Conservation (phyloP, 2,888 invertebrate species). For the Abrostola tripartita region DNA sequence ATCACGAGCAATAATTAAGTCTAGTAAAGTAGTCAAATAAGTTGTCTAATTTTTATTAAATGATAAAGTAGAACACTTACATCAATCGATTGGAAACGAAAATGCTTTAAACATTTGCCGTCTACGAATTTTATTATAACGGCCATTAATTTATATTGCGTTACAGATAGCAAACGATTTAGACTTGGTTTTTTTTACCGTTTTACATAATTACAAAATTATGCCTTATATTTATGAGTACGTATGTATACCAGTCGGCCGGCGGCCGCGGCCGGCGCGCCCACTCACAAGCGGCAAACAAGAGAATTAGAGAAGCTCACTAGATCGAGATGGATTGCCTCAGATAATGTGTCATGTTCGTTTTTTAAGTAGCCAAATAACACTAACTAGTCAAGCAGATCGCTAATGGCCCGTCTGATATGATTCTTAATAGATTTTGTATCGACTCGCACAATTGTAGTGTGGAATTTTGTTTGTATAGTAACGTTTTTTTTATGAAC, state of each 20-base stretch:
- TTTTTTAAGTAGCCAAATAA: slow-evolving; percentile 78
- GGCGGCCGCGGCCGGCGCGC: slow-evolving; percentile 72
- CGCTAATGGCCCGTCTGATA: slow-evolving; percentile 74
- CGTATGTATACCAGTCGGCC: slow-evolving; percentile 55
- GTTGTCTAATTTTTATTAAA: slow-evolving; percentile 72
- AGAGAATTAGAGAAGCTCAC: slow-evolving; percentile 77
- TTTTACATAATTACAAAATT: slow-evolving; percentile 87
- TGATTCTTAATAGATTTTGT: slow-evolving; percentile 59
- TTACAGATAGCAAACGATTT: slow-evolving; percentile 84
- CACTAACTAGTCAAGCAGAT: slow-evolving; percentile 71
- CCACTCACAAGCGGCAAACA: slow-evolving; percentile 75
- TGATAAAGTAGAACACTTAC: slow-evolving; percentile 78
- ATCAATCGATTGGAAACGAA: slow-evolving; percentile 75
- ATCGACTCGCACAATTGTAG: slow-evolving; percentile 18
- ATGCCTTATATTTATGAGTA: slow-evolving; percentile 81
- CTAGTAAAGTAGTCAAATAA: slow-evolving; percentile 50
- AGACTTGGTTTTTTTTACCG: slow-evolving; percentile 80
- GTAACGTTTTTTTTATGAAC: not conserved
- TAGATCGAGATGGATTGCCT: slow-evolving; percentile 77
- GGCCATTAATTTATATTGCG: slow-evolving; percentile 84
- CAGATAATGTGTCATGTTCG: slow-evolving; percentile 81
- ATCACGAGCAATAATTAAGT: slow-evolving; percentile 44
- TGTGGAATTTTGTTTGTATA: slow-evolving; percentile 24
- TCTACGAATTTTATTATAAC: slow-evolving; percentile 80
- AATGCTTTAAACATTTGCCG: slow-evolving; percentile 77